phyloP scores from a whole-genome alignment of 2,888 invertebrate genomes.

The Papilio protenor region DNA sequence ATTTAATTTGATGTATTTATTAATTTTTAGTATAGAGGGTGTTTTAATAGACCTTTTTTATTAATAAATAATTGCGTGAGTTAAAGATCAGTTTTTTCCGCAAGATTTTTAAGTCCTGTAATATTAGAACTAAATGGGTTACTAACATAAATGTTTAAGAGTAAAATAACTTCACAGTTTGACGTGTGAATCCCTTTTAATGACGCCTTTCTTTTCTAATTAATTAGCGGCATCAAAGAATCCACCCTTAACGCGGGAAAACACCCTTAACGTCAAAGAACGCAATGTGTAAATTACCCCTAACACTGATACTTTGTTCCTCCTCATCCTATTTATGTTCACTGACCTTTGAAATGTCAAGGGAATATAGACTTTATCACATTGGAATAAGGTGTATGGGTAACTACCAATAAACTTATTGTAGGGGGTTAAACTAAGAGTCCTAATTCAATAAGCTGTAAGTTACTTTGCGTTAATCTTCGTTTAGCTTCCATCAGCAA shows the following conservation, averaged over 20 bases:
- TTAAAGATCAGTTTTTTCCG: background rate
- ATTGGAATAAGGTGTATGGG: background rate
- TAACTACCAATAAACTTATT: no score
- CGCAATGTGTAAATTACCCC: slow-evolving; percentile 7
- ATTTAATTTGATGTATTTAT: background rate
- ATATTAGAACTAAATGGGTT: no score
- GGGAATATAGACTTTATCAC: background rate
- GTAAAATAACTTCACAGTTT: background rate
- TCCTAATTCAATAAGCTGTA: slow-evolving; percentile 36
- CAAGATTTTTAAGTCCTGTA: no score
- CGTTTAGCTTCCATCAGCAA: slow-evolving; percentile 32
- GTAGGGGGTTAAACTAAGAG: background rate
- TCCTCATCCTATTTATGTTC: slow-evolving; percentile 28
- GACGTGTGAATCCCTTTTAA: background rate
- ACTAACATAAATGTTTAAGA: background rate
- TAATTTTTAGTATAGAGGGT: background rate
- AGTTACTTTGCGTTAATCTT: slow-evolving; percentile 36
- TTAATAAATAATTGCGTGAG: background rate
- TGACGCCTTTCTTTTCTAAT: slow-evolving; percentile 22
- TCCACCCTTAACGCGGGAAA: background rate
- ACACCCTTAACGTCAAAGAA: slow-evolving; percentile 31
- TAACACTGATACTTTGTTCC: slow-evolving; percentile 17
- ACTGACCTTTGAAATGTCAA: slow-evolving; percentile 23
- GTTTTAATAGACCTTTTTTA: background rate
- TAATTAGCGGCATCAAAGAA: slow-evolving; percentile 28